Evolutionary conservation across 1,140 invertebrate species (phyloP).

Genomic region (Papilio machaon): DNA sequence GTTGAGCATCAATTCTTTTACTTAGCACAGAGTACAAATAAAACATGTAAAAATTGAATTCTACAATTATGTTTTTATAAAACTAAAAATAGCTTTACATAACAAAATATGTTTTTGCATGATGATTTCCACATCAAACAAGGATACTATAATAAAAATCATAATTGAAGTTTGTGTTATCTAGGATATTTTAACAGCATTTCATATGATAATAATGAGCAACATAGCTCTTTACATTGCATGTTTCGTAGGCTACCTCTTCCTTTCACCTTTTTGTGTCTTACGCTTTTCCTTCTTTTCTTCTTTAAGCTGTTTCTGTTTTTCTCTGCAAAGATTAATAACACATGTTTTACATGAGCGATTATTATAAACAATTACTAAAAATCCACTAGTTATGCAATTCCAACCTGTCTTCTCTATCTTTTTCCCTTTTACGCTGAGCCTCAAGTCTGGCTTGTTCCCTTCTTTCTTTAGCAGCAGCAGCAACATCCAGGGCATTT

Average conservation of each 20-base stretch:
- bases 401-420: conserved; percentile 91
- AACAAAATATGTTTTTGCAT: not conserved
- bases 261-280: conserved; percentile 92
- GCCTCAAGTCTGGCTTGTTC: conserved; percentile 90
- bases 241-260: conserved; percentile 86
- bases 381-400: not conserved
- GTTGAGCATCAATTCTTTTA: too few relatives aligned
- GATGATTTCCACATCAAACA: not conserved
- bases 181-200: conserved; percentile 44
- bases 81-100: not conserved
- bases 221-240: conserved; percentile 38
- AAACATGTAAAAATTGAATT: not conserved
- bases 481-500: conserved; percentile 88
- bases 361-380: not conserved
- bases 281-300: conserved; percentile 95
- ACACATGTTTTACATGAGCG: not conserved
- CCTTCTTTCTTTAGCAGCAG: conserved; percentile 88
- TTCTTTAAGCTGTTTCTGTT: conserved; percentile 92
- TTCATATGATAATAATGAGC: conserved; percentile 28
- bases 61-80: not conserved
- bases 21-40: not conserved
- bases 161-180: conserved; percentile 25
- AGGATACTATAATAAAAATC: not conserved
- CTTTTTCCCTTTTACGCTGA: conserved; percentile 93
- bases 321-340: conserved; percentile 83